Evolutionary conservation across 2,113 vertebrate genomes (phyloP), one percentile per base, ranked within the genome.

Genomic region (Bettongia penicillata): DNA sequence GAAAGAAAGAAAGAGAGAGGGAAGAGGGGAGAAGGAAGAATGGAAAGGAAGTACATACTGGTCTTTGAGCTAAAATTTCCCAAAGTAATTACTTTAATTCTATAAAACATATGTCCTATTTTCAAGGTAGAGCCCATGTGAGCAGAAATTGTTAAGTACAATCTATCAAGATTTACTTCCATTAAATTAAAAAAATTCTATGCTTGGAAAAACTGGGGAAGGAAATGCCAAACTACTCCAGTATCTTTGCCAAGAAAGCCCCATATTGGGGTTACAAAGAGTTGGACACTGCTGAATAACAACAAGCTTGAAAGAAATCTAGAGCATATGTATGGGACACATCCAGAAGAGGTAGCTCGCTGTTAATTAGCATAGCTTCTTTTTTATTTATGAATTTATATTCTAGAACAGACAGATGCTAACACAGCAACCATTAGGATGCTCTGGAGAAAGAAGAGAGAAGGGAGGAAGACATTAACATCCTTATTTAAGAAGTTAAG

Each of bases 401-500:
- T 61, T 31, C 57, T 31, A 61, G 12, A 61, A 28, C 57, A 61
- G 57, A 57, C 47, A 31, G 53, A 37, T 24, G 47, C 23, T 77
- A 53, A 10, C 7, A 50, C 43, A 94, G 47, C 43, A 92, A 61
- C 91, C 84, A 61, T 90, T 53, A 50, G 25, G 53, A 52, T 31
- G 12, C 14, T 68, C 90, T 92, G 19, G 68, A 95, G 50, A 31
- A 50, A 49, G 90, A 92, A 26, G 57, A 37, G 57, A 37, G 57
- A 68, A 26, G 57, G 31, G 26, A 68, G 47, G 26, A 92, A 7
- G 61, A 53, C 52, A 68, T 9, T 93, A 31, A 47, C 77, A 91
- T 19, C n/a, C 31, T 53, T 48, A 93, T 24, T 53, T 93, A 95
- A 93, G 28, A 97, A 92, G 91, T 25, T 31, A 0, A 89, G 16